phyloP scores from a whole-genome alignment of 2,113 vertebrate species.

The Euleptes europaea region DNA sequence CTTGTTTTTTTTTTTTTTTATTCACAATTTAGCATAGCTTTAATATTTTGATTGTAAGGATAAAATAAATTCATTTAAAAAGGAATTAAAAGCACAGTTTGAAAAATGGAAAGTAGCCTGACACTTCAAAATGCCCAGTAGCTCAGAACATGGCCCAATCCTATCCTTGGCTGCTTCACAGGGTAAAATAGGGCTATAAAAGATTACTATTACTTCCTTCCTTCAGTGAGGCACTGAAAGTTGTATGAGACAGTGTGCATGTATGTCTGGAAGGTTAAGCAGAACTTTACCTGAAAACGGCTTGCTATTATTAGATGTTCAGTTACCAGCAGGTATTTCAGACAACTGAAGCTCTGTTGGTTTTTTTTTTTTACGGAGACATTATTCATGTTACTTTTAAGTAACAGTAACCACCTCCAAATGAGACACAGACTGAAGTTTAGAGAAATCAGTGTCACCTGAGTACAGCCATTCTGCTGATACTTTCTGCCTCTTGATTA shows the following conservation, averaged over 20 bases:
- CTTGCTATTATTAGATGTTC: slow-evolving; percentile 79
- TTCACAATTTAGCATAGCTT: not conserved
- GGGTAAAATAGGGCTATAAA: not conserved
- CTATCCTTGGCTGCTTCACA: slow-evolving; percentile 11
- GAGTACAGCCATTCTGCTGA: slow-evolving; percentile 66
- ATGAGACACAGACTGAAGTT: slow-evolving; percentile 76
- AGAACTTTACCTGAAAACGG: slow-evolving; percentile 81
- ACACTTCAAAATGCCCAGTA: slow-evolving; percentile 52
- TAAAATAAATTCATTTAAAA: not conserved
- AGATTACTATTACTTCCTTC: slow-evolving; percentile 43
- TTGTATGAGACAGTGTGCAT: slow-evolving; percentile 30
- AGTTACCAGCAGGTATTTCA: slow-evolving; percentile 78
- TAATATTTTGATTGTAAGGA: not conserved
- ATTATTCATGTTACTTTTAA: slow-evolving; percentile 81
- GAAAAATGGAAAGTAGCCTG: not conserved
- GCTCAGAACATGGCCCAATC: slow-evolving; percentile 27
- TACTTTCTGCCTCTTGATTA: slow-evolving; percentile 68
- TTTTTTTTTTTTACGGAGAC: slow-evolving; percentile 74
- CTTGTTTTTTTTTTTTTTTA: not conserved
- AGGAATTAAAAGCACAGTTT: not conserved
- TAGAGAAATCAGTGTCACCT: slow-evolving; percentile 77
- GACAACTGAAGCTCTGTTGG: slow-evolving; percentile 79
- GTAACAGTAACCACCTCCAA: slow-evolving; percentile 80
- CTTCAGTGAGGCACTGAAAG: slow-evolving; percentile 40
- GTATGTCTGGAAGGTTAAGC: slow-evolving; percentile 67